A percentile compares a stretch with the other conserved stretches of the same genome.
Evolutionary conservation across 2,797 vertebrate species (phyloP).

Genomic region (Sebastes matsubarae): DNA sequence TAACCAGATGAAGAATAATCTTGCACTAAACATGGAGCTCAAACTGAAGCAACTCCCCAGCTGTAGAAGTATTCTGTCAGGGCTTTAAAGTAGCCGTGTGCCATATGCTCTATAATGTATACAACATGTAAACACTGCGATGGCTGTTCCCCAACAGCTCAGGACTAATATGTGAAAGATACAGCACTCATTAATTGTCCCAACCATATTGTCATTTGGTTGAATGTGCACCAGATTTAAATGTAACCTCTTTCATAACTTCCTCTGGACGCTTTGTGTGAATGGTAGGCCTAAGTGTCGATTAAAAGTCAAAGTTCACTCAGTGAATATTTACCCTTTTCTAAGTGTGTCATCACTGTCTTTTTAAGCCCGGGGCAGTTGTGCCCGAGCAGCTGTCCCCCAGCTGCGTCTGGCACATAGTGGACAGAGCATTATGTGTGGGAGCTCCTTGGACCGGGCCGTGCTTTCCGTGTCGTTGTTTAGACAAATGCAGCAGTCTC

Average conservation of each 20-base stretch:
- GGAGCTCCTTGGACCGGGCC: constrained; percentile 48
- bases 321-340: neutral
- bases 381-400: constrained; percentile 46
- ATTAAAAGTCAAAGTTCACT: constrained; percentile 38
- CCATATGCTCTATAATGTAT: constrained; percentile 50
- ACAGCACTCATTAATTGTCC: neutral
- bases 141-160: neutral
- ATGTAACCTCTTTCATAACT: neutral
- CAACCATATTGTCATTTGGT: neutral
- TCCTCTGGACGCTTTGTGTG: neutral
- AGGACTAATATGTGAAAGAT: constrained; percentile 5
- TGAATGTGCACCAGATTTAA: neutral
- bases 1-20: neutral
- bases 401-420: constrained; percentile 49
- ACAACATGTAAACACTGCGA: constrained; percentile 58
- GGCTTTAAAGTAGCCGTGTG: constrained; percentile 21
- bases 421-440: constrained; percentile 45
- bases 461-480: constrained; percentile 67
- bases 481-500: constrained; percentile 75
- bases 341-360: constrained; percentile 7
- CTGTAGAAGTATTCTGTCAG: constrained; percentile 21
- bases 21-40: neutral
- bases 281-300: neutral
- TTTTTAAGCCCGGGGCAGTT: constrained; percentile 19
- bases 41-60: neutral